Base-by-base conservation (phyloP, 2,888 invertebrate genomes). In the Drosophila bunnanda region DNA sequence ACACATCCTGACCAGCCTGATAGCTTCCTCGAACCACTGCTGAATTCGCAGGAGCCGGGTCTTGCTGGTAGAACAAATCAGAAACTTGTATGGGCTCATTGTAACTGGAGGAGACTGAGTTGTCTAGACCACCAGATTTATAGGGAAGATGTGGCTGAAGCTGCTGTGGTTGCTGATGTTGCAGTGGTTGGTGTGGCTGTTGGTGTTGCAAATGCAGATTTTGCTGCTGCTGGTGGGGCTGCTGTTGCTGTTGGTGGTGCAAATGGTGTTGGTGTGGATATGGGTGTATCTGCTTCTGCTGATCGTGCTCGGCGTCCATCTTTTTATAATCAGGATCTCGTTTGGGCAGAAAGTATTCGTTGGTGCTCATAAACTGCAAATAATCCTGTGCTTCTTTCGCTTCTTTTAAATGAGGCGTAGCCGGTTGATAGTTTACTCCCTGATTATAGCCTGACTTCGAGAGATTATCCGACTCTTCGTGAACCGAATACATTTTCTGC, bases 341-440 rank as follows among this genome's bases (percentile, higher is more conserved):
- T 55, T 89, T 90, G 3, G 92, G 92, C 67, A 92, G 57, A 62
- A 92, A 92, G 65, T 92, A 92, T 13, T 91, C 91, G 39, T 89
- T 91, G 28, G 89, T 90, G 70, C 90, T 88, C 92, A 92, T 92
- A 58, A 92, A 92, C 41, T 90, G 84, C 38, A 92, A 76, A 75
- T 92, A 92, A 36, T 89, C 88, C 68, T 91, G 89, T 0, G 91
- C 92, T 55, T 91, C 90, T 20, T 88, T 86, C 9, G 87, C 81
- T 28, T 74, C 50, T 55, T 80, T 53, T 5, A 48, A 50, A 1
- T 78, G 65, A 0, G 60, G 43, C 17, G 50, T 48, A 20, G 58
- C 34, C 52, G 69, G 75, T 41, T 82, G 83, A 53, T 80, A 76
- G 44, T 50, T 52, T 7, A 54, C 50, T 1, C 43, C 59, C 15